Conservation (phyloP, 1,140 invertebrate species). For the Venustaconcha ellipsiformis region DNA sequence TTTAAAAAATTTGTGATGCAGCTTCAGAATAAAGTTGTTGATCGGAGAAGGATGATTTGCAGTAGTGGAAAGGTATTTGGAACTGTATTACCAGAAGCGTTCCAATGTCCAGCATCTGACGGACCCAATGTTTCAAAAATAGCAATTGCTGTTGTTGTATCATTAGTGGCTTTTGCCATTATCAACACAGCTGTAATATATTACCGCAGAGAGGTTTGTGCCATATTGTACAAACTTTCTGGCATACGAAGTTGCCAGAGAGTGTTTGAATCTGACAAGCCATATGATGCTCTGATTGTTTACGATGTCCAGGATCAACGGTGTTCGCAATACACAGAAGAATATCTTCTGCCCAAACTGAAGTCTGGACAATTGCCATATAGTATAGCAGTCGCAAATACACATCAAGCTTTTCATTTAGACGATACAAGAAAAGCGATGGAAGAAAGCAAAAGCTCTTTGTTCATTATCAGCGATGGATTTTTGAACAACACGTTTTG, state of each 20-base stretch:
- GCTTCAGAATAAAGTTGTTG: constrained; percentile 4
- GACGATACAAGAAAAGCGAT: not conserved
- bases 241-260: constrained; percentile 18
- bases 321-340: constrained; percentile 25
- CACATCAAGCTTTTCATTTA: constrained; percentile 2
- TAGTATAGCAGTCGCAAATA: constrained; percentile 14
- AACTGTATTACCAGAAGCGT: not conserved
- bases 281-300: constrained; percentile 26
- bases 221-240: constrained; percentile 15
- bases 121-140: not conserved
- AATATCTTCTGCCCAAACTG: constrained; percentile 13
- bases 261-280: constrained; percentile 12
- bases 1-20: constrained; percentile 24
- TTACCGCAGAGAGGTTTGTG: constrained; percentile 26
- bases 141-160: constrained; percentile 18
- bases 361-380: constrained; percentile 14
- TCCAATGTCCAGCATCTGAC: not conserved
- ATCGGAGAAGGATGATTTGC: constrained; percentile 20
- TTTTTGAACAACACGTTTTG: constrained; percentile 21
- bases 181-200: constrained; percentile 19
- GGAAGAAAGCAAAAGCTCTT: constrained; percentile 22
- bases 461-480: constrained; percentile 24
- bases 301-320: constrained; percentile 29
- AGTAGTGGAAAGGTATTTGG: constrained; percentile 3
- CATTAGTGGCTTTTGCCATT: not conserved